These are phyloP conservation scores for Branchipolynoe longqiensis DNA, from an alignment of 2,888 invertebrate genomes.

Conservation along the genomic window DNA sequence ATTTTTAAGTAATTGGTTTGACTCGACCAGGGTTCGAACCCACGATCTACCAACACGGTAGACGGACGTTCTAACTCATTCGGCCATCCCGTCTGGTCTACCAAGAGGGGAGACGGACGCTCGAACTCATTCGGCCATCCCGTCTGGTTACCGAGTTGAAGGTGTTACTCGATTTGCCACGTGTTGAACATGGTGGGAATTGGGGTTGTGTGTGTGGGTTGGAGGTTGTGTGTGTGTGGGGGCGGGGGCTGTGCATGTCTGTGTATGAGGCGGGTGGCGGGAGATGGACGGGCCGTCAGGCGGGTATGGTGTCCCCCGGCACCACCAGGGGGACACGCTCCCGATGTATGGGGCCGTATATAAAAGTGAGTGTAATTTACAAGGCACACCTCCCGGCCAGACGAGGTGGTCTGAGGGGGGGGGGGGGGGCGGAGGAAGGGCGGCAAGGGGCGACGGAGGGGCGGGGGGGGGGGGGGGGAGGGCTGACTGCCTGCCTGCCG, in stretches of 20 bases:
- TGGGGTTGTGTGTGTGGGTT: no score
- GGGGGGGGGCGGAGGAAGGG: not conserved
- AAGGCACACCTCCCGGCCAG: not conserved
- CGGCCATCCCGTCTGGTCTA: no score
- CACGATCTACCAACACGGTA: no score
- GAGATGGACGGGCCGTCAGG: not conserved
- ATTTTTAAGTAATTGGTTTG: no score
- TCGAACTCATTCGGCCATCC: no score
- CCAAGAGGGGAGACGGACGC: no score
- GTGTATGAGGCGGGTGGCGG: not conserved
- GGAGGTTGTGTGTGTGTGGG: not conserved
- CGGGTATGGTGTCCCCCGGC: not conserved
- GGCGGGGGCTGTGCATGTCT: not conserved
- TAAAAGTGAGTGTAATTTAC: conserved; percentile 27
- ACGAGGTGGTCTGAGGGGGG: no score
- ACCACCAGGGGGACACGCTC: not conserved
- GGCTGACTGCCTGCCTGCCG: not conserved
- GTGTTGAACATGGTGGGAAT: no score
- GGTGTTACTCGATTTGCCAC: no score
- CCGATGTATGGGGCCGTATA: not conserved
- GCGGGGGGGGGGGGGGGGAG: not conserved
- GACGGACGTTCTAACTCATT: no score
- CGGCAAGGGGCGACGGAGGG: not conserved
- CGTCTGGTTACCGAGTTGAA: no score
- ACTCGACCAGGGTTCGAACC: no score